phyloP scores from a whole-genome alignment of 2,888 invertebrate species.

The Gastracanthus pulcherrimus region DNA sequence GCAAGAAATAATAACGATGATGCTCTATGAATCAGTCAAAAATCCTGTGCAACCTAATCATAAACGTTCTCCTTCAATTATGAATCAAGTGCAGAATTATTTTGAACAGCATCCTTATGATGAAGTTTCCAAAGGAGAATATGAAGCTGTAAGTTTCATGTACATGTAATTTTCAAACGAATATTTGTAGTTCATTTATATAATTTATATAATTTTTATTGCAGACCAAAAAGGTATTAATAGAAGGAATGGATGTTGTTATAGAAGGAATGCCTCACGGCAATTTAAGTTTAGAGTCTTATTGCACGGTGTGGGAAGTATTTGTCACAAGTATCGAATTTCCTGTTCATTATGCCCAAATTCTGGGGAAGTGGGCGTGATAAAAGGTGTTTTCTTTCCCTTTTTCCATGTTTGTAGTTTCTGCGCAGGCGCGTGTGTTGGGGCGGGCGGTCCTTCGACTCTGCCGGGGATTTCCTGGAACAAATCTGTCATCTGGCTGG shows the following conservation, averaged over 20 bases:
- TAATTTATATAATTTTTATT: slow-evolving; percentile 29
- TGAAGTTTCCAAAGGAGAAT: slow-evolving; percentile 84
- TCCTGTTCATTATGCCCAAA: too few species aligned
- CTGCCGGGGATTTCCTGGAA: too few species aligned
- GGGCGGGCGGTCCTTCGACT: too few species aligned
- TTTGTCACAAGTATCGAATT: slow-evolving; percentile 86
- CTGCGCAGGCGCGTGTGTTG: too few species aligned
- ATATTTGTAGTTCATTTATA: slow-evolving; percentile 4
- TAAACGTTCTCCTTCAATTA: slow-evolving; percentile 79
- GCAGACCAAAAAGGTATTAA: slow-evolving; percentile 83
- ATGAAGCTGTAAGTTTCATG: slow-evolving; percentile 78
- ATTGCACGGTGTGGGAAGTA: slow-evolving; percentile 98
- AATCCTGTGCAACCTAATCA: slow-evolving; percentile 83
- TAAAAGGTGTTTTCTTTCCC: too few species aligned
- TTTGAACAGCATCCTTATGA: slow-evolving; percentile 93
- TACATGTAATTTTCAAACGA: background rate
- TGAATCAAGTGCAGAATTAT: slow-evolving; percentile 86
- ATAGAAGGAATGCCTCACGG: slow-evolving; percentile 97
- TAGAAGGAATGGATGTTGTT: slow-evolving; percentile 92
- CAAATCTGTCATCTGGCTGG: too few species aligned
- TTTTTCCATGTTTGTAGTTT: too few species aligned
- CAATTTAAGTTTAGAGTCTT: slow-evolving; percentile 93
- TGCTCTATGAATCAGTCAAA: slow-evolving; percentile 92
- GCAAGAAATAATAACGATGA: slow-evolving; percentile 97
- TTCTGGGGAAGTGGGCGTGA: too few species aligned